Percentiles rank a stretch among this genome's conserved stretches.
Conservation (phyloP, 2,797 vertebrate species). For the Helostoma temminkii region DNA sequence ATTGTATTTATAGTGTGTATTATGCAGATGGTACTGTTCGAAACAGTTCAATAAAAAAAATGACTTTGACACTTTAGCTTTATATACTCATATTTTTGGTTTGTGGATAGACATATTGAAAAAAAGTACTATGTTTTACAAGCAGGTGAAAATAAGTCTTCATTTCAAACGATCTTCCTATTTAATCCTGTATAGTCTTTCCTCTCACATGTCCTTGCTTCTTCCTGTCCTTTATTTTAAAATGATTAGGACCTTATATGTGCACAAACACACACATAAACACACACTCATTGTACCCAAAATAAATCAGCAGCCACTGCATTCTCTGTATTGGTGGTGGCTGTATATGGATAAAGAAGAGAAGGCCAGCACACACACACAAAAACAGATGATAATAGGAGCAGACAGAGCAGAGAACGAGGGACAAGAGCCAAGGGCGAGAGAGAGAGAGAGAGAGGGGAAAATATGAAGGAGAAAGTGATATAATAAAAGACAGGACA, state of each 20-base stretch:
- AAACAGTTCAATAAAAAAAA: too few relatives aligned
- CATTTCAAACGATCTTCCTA: too few relatives aligned
- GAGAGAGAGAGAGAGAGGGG: conserved; percentile 9
- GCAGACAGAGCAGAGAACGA: conserved; percentile 56
- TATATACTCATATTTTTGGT: too few relatives aligned
- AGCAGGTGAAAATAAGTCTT: too few relatives aligned
- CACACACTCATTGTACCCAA: conserved; percentile 13
- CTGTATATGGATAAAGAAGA: conserved; percentile 29
- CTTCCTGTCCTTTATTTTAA: neutral
- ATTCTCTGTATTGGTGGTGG: neutral
- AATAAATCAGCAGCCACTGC: conserved; percentile 32
- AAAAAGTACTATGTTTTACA: too few relatives aligned
- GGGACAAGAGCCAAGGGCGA: conserved; percentile 55
- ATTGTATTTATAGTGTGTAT: too few relatives aligned
- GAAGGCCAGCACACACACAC: conserved; percentile 28
- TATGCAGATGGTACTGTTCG: too few relatives aligned
- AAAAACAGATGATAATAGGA: conserved; percentile 52
- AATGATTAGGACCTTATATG: neutral
- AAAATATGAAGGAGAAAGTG: conserved; percentile 18
- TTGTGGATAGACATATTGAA: too few relatives aligned
- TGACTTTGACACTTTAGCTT: too few relatives aligned
- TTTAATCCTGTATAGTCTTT: too few relatives aligned
- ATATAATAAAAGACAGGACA: conserved; percentile 32
- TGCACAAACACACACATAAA: conserved; percentile 5
- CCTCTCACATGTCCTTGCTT: neutral